Evolutionary conservation across 2,113 vertebrate species (phyloP).

Genomic region (Condylura cristata): DNA sequence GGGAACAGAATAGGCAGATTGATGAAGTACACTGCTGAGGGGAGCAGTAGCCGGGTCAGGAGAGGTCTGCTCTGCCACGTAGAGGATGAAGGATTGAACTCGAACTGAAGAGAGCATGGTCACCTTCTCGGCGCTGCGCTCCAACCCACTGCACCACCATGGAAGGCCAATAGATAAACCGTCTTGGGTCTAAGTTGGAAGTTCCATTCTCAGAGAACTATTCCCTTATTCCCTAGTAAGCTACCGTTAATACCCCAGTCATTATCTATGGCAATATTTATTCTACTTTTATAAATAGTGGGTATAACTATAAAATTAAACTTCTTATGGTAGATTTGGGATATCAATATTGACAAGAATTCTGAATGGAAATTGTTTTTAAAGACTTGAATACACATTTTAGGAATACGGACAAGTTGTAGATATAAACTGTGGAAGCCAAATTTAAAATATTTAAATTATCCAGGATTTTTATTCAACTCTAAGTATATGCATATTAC

Average conservation of each 20-base stretch:
- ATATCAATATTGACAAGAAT: not conserved
- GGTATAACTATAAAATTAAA: not conserved
- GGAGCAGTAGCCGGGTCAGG: too few species aligned
- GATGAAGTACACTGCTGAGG: too few species aligned
- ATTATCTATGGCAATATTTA: not conserved
- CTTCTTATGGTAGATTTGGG: not conserved
- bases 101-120: too few species aligned
- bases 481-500: not conserved
- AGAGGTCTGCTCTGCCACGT: too few species aligned
- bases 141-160: too few species aligned
- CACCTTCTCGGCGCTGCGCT: too few species aligned
- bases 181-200: not conserved
- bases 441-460: not conserved
- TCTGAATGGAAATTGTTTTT: not conserved
- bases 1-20: too few species aligned
- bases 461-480: not conserved
- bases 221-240: accelerated
- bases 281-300: not conserved
- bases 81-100: too few species aligned
- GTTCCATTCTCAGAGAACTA: not conserved
- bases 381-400: not conserved
- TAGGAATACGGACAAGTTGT: not conserved
- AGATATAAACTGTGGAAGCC: not conserved
- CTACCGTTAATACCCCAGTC: not conserved
- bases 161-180: too few species aligned